These are phyloP conservation scores for Isoperla grammatica DNA, from an alignment of 2,888 invertebrate genomes.

Conservation along the genomic window DNA sequence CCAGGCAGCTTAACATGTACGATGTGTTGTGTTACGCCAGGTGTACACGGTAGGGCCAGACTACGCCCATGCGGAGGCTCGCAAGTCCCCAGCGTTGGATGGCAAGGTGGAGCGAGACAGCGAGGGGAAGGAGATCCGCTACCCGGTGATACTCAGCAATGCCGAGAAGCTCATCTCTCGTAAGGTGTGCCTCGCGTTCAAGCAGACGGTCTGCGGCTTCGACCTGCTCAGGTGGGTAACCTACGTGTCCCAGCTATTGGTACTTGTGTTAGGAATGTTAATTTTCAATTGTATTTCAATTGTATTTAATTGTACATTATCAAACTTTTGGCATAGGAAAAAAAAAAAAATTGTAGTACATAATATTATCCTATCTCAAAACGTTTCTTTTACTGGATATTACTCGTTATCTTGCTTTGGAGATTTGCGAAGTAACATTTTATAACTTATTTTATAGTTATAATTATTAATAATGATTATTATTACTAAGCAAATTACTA, in stretches of 20 bases:
- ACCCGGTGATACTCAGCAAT: conserved; percentile 96
- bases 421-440: too few relatives aligned
- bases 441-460: too few relatives aligned
- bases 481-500: too few relatives aligned
- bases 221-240: conserved; percentile 73
- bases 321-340: too few relatives aligned
- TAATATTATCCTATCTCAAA: too few relatives aligned
- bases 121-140: conserved; percentile 96
- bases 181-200: conserved; percentile 93
- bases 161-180: conserved; percentile 96
- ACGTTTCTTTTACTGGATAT: too few relatives aligned
- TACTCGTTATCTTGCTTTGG: too few relatives aligned
- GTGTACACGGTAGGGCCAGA: conserved; percentile 99
- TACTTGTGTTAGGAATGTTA: background rate
- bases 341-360: too few relatives aligned
- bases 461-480: too few relatives aligned
- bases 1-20: too few relatives aligned
- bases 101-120: conserved; percentile 98
- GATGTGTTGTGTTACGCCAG: too few relatives aligned
- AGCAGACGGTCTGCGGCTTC: conserved; percentile 99
- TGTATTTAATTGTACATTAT: background rate
- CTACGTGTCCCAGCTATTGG: background rate
- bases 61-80: conserved; percentile 98
- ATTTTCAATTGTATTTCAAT: background rate
- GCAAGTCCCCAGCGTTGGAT: conserved; percentile 97